Percentiles rank a stretch among this genome's conserved stretches.
These are phyloP conservation scores for Apamea anceps DNA, from an alignment of 2,888 invertebrate species.

Conservation along the genomic window DNA sequence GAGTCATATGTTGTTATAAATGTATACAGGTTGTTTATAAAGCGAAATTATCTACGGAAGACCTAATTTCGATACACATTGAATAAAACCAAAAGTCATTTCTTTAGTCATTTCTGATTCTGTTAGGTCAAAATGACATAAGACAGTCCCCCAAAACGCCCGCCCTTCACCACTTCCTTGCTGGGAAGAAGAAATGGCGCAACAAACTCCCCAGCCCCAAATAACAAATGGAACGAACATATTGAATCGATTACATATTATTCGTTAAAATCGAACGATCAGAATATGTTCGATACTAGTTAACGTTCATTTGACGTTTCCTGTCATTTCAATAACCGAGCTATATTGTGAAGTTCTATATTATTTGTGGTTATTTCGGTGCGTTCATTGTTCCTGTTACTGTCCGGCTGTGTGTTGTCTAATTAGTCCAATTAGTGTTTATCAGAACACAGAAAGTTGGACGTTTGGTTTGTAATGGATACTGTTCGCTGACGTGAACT, in stretches of 20 bases:
- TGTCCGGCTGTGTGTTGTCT: neutral
- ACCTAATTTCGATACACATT: neutral
- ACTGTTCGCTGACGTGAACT: neutral
- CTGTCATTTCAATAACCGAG: neutral
- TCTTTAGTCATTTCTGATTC: no score
- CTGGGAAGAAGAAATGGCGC: no score
- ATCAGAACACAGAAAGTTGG: neutral
- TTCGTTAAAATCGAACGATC: conserved; percentile 22
- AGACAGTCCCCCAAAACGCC: no score
- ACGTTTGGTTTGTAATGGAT: neutral
- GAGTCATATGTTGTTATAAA: neutral
- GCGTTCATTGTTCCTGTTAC: neutral
- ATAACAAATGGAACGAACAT: neutral
- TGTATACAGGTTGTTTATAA: neutral
- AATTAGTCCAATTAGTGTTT: conserved; percentile 4
- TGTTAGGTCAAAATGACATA: no score
- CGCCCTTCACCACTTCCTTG: no score
- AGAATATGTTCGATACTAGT: neutral
- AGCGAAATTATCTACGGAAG: neutral
- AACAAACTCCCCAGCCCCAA: no score
- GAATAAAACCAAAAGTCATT: neutral
- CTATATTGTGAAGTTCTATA: neutral
- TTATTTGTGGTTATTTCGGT: conserved; percentile 7
- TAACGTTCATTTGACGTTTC: conserved; percentile 8
- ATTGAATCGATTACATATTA: neutral